A percentile compares a stretch with the other conserved stretches of the same genome.
Conservation (phyloP, 2,888 invertebrate species). For the Teleiodes luculella region DNA sequence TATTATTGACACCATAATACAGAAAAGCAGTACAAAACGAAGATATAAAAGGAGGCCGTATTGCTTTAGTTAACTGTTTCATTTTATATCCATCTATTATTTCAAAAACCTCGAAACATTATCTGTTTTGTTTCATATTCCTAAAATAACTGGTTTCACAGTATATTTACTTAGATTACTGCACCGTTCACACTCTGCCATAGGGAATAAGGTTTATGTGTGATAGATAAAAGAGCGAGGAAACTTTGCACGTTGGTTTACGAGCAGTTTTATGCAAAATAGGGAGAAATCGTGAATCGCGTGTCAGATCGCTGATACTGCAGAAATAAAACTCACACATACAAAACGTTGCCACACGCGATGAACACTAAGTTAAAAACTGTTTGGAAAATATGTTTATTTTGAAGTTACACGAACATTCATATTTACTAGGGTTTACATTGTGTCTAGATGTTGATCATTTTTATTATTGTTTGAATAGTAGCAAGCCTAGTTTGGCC, state of each 20-base stretch:
- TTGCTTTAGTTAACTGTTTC: too few relatives aligned
- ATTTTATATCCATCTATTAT: too few relatives aligned
- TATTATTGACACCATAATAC: too few relatives aligned
- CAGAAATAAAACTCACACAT: background rate
- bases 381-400: too few relatives aligned
- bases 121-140: background rate
- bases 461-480: too few relatives aligned
- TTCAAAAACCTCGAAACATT: background rate
- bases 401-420: too few relatives aligned
- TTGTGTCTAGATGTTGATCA: too few relatives aligned
- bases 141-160: background rate
- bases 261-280: conserved; percentile 45
- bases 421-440: too few relatives aligned
- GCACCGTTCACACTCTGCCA: conserved; percentile 31
- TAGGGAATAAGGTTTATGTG: conserved; percentile 31
- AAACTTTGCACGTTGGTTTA: conserved; percentile 41
- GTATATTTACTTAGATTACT: conserved; percentile 24
- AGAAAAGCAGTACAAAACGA: too few relatives aligned
- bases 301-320: conserved; percentile 28
- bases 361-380: too few relatives aligned
- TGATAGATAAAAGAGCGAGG: conserved; percentile 28
- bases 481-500: background rate
- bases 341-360: background rate
- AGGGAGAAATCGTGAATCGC: conserved; percentile 36
- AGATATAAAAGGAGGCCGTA: too few relatives aligned